A percentile compares a stretch with the other conserved stretches of the same genome.
These are phyloP conservation scores for Equus przewalskii DNA, from an alignment of 2,113 vertebrate species.

Conservation along the genomic window DNA sequence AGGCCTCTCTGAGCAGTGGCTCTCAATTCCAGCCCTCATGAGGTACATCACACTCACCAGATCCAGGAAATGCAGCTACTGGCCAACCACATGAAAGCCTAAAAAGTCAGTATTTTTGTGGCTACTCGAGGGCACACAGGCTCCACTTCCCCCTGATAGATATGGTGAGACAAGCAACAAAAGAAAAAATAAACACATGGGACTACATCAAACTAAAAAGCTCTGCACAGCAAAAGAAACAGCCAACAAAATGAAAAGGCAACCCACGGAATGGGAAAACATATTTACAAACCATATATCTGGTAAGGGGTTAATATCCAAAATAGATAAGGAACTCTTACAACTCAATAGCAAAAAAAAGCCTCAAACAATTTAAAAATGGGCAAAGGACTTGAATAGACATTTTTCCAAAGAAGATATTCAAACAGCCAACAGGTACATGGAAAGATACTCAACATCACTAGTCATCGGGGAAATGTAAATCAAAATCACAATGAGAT, in stretches of 20 bases:
- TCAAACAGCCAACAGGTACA: not conserved
- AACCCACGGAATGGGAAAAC: not conserved
- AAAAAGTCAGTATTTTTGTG: not conserved
- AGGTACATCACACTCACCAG: not conserved
- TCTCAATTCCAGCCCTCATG: not conserved
- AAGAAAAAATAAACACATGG: not conserved
- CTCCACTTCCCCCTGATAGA: not conserved
- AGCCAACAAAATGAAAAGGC: not conserved
- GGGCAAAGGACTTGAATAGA: not conserved
- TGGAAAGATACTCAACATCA: not conserved
- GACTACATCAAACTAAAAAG: not conserved
- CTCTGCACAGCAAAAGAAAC: not conserved
- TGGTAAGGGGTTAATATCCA: not conserved
- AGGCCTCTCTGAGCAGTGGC: not conserved
- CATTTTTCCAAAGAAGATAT: not conserved
- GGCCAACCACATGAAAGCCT: not conserved
- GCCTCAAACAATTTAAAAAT: not conserved
- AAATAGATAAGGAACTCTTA: not conserved
- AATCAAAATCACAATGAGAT: not conserved
- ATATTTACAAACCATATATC: not conserved
- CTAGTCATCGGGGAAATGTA: not conserved
- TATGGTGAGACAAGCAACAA: not conserved
- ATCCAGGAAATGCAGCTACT: not conserved
- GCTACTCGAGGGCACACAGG: not conserved
- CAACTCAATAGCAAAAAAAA: not conserved